Evolutionary conservation across 2,888 invertebrate species (phyloP).

Genomic region (Mechanitis mazaeus): DNA sequence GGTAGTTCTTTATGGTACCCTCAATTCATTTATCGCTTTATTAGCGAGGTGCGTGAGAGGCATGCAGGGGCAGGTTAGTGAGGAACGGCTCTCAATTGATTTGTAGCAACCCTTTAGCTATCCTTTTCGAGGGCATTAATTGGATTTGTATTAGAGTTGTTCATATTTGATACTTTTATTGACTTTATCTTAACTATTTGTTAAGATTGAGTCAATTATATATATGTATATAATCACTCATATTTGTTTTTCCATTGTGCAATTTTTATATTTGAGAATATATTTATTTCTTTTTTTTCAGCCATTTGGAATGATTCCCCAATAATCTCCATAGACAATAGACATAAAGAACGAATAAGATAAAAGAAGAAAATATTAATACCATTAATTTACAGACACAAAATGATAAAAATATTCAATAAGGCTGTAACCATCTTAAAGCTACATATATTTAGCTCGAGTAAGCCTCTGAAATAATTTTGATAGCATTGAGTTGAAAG

Average conservation of each 20-base stretch:
- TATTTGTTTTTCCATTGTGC: background rate
- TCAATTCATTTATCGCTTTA: conserved; percentile 65
- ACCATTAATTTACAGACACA: too few relatives aligned
- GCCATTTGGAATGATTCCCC: too few relatives aligned
- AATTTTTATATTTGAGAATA: too few relatives aligned
- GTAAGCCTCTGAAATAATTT: conserved; percentile 58
- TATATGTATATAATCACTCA: too few relatives aligned
- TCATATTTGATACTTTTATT: conserved; percentile 1
- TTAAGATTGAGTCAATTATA: background rate
- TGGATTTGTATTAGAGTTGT: conserved; percentile 2
- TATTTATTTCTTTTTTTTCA: too few relatives aligned
- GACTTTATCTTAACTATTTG: conserved; percentile 3
- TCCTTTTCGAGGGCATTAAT: background rate
- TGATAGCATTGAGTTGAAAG: conserved; percentile 69
- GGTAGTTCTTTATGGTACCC: conserved; percentile 41
- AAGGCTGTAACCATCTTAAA: too few relatives aligned
- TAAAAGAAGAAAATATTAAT: too few relatives aligned
- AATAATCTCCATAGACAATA: too few relatives aligned
- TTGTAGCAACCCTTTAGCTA: conserved; percentile 25
- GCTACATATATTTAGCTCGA: too few relatives aligned
- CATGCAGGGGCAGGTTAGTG: conserved; percentile 40
- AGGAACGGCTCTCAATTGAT: conserved; percentile 23
- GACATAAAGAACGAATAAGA: too few relatives aligned
- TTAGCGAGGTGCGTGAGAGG: conserved; percentile 61
- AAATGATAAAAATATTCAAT: too few relatives aligned